phyloP scores from a whole-genome alignment of 2,888 invertebrate species.

The Diarsia brunnea region DNA sequence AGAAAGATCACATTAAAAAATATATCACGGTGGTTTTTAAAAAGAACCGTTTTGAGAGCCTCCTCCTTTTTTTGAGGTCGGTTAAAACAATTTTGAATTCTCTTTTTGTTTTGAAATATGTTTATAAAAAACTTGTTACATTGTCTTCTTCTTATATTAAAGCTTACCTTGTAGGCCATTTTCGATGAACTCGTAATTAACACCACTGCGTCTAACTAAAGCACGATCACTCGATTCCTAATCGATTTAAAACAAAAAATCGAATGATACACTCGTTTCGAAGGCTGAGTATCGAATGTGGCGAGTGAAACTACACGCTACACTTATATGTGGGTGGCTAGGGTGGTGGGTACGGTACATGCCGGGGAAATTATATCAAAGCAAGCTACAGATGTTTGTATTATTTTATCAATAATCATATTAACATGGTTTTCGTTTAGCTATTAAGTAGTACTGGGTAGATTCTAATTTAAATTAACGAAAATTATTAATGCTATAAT shows the following conservation, averaged over 20 bases:
- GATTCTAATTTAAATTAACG: neutral
- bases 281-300: conserved; percentile 78
- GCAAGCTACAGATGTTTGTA: neutral
- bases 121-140: neutral
- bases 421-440: neutral
- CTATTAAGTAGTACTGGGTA: neutral
- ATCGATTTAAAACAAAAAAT: conserved; percentile 48
- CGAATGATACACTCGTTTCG: conserved; percentile 71
- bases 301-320: conserved; percentile 76
- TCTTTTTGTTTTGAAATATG: neutral
- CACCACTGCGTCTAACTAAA: conserved; percentile 66
- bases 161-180: conserved; percentile 84
- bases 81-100: neutral
- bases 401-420: neutral
- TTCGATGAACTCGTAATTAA: conserved; percentile 63
- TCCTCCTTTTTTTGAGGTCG: too few species aligned
- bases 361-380: conserved; percentile 33
- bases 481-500: neutral
- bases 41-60: too few species aligned
- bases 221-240: conserved; percentile 56
- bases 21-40: too few species aligned
- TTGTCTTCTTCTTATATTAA: neutral
- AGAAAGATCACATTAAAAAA: too few species aligned
- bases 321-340: conserved; percentile 77
- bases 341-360: conserved; percentile 61